Evolutionary conservation across 1,140 invertebrate genomes (phyloP).

Genomic region (Mylabris phalerata): DNA sequence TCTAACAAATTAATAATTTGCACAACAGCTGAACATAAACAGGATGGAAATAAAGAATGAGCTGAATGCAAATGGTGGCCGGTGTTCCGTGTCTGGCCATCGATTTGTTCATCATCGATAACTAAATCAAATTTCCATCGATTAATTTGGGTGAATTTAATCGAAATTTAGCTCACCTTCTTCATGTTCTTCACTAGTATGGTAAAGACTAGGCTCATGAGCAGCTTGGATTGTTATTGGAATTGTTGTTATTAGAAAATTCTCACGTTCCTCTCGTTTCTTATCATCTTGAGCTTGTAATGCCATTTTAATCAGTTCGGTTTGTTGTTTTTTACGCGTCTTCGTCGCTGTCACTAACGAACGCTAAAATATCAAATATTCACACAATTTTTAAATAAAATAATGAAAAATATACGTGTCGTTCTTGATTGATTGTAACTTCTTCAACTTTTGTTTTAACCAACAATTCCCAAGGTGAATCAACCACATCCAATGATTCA

Average conservation of each 20-base stretch:
- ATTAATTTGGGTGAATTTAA: not conserved
- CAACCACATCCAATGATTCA: conserved; percentile 87
- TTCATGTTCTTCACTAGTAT: conserved; percentile 78
- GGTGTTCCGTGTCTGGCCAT: conserved; percentile 58
- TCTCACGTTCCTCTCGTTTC: conserved; percentile 87
- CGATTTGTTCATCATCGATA: conserved; percentile 60
- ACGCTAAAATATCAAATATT: conserved; percentile 53
- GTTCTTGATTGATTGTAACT: conserved; percentile 96
- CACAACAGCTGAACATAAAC: conserved; percentile 88
- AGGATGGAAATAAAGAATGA: conserved; percentile 93
- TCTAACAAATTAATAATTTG: conserved; percentile 92
- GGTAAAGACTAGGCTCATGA: conserved; percentile 89
- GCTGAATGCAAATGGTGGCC: conserved; percentile 81
- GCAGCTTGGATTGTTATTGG: conserved; percentile 93
- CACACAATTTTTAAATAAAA: not conserved
- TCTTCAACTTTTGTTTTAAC: conserved; percentile 98
- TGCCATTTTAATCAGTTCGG: conserved; percentile 92
- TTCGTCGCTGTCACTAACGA: conserved; percentile 97
- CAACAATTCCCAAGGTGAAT: conserved; percentile 98
- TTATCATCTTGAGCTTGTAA: conserved; percentile 94
- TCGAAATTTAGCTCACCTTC: conserved; percentile 53
- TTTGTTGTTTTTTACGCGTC: conserved; percentile 97
- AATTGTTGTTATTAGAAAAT: conserved; percentile 94
- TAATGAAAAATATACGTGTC: conserved; percentile 67
- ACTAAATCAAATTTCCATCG: not conserved